Evolutionary conservation across 2,113 vertebrate genomes (phyloP).

Genomic region (Sula dactylatra): DNA sequence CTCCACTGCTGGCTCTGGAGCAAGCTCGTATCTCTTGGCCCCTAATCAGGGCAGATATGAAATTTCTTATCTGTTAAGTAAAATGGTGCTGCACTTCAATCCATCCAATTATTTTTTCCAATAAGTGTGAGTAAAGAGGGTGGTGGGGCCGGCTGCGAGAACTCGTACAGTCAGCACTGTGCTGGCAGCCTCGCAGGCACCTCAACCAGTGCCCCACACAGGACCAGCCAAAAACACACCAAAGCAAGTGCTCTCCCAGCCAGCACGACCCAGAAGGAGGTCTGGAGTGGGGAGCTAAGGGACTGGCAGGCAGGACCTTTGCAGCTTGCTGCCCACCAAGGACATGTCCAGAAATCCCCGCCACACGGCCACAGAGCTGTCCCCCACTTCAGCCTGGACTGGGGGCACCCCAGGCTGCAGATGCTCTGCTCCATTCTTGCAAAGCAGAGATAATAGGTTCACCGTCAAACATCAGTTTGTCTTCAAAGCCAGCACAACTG

Average conservation of each 20-base stretch:
- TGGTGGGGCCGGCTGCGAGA: background rate
- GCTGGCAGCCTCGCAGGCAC: background rate
- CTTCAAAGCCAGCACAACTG: background rate
- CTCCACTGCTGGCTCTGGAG: background rate
- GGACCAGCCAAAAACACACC: background rate
- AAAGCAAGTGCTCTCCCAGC: background rate
- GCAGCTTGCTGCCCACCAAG: background rate
- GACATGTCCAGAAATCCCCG: background rate
- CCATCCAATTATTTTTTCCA: conserved; percentile 62
- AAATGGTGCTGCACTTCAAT: conserved; percentile 53
- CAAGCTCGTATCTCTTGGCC: conserved; percentile 10
- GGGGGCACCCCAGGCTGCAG: background rate
- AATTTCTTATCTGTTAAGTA: conserved; percentile 63
- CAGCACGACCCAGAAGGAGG: accelerated
- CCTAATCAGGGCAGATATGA: conserved; percentile 53
- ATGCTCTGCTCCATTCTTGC: background rate
- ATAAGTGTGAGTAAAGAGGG: background rate
- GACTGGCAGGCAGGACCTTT: background rate
- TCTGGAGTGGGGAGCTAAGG: background rate
- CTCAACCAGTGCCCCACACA: background rate
- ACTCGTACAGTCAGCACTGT: background rate
- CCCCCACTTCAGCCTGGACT: background rate
- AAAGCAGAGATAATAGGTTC: background rate
- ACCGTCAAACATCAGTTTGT: background rate
- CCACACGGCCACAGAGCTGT: accelerated